These are phyloP conservation scores for Corydoras sp. DNA, from an alignment of 2,113 vertebrate genomes.

Conservation along the genomic window DNA sequence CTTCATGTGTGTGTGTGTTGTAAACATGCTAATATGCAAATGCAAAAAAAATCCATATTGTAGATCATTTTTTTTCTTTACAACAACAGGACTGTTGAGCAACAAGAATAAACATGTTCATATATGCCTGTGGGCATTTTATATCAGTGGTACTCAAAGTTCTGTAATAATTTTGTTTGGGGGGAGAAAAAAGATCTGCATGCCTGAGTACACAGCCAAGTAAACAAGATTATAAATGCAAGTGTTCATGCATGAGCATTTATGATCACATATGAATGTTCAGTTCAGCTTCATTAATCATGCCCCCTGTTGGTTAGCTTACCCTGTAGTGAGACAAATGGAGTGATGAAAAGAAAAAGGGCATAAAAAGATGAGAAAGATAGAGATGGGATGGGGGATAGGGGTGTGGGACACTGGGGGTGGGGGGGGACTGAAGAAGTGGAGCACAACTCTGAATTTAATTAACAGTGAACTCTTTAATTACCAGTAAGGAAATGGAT, in stretches of 20 bases:
- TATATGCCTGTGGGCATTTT: background rate
- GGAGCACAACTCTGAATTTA: slow-evolving; percentile 27
- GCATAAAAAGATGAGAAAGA: background rate
- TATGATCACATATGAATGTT: slow-evolving; percentile 36
- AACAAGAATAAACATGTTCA: background rate
- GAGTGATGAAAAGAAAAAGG: slow-evolving; percentile 4
- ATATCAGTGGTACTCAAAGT: slow-evolving; percentile 5
- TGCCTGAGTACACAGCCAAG: slow-evolving; percentile 11
- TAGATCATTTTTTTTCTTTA: background rate
- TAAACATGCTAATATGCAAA: too few species aligned
- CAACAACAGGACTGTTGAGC: background rate
- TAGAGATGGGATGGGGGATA: background rate
- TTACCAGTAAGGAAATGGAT: slow-evolving; percentile 31
- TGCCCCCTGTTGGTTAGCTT: slow-evolving; percentile 19
- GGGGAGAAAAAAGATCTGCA: slow-evolving; percentile 14
- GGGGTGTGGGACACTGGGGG: background rate
- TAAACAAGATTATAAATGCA: slow-evolving; percentile 34
- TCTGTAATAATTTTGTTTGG: background rate
- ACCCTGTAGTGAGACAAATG: slow-evolving; percentile 11
- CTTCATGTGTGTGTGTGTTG: too few species aligned
- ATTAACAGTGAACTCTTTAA: slow-evolving; percentile 40
- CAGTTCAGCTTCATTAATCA: slow-evolving; percentile 27
- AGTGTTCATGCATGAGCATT: slow-evolving; percentile 23
- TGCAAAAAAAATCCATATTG: background rate
- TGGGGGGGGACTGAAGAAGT: slow-evolving; percentile 15